Percentiles rank a stretch among this genome's conserved stretches.
phyloP scores from a whole-genome alignment of 1,140 invertebrate species.

The Aphis gossypii region DNA sequence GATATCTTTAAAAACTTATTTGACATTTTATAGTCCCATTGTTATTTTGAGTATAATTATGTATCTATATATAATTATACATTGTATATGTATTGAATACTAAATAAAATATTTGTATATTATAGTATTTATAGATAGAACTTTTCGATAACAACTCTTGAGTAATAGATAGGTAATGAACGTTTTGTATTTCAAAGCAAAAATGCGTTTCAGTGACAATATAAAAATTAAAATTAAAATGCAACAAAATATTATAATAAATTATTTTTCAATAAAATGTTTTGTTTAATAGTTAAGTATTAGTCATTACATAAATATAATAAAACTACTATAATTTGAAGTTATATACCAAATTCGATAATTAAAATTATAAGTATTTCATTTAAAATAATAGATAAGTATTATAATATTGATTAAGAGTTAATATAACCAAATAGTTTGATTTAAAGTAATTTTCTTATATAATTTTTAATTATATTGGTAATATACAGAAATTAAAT shows the following conservation, averaged over 20 bases:
- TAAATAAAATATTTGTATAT: background rate
- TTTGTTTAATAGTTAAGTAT: no score
- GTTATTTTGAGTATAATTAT: background rate
- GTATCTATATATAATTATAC: no score
- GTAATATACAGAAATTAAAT: no score
- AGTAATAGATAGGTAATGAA: background rate
- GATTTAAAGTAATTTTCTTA: no score
- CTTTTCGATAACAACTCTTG: background rate
- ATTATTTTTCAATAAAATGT: background rate
- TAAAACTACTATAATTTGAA: no score
- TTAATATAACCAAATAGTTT: no score
- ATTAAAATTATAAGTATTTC: no score
- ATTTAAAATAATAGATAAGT: no score
- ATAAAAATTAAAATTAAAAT: background rate
- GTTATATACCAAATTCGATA: no score
- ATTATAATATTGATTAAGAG: no score
- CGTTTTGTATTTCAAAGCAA: background rate
- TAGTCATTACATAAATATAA: no score
- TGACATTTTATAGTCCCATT: background rate
- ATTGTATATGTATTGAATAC: background rate
- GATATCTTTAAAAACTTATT: background rate
- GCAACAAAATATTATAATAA: background rate
- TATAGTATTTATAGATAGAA: background rate
- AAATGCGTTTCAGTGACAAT: background rate
- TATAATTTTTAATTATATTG: no score